phyloP scores from a whole-genome alignment of 2,888 invertebrate genomes.

The Charanyca ferruginea region DNA sequence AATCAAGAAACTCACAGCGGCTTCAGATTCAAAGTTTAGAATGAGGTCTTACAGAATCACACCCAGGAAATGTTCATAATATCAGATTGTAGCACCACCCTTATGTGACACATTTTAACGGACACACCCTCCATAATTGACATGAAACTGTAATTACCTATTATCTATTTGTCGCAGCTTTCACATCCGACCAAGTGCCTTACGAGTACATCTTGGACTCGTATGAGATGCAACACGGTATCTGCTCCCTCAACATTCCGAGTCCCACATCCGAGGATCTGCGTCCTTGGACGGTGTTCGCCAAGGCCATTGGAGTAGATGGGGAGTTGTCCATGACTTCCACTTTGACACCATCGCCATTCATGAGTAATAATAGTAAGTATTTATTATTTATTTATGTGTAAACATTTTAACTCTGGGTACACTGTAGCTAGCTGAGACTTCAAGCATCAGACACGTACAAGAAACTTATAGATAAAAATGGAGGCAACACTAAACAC shows the following conservation, averaged over 20 bases:
- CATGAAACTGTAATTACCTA: neutral
- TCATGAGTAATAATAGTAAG: neutral
- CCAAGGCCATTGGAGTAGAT: slow-evolving; percentile 69
- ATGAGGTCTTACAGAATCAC: too few species aligned
- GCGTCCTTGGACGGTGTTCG: slow-evolving; percentile 81
- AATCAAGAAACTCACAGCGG: too few species aligned
- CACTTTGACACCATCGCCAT: slow-evolving; percentile 17
- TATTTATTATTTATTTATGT: neutral
- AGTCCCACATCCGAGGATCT: slow-evolving; percentile 70
- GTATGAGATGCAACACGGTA: slow-evolving; percentile 59
- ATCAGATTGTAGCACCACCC: too few species aligned
- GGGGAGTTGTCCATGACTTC: slow-evolving; percentile 69
- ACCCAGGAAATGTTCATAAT: too few species aligned
- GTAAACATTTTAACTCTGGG: too few species aligned
- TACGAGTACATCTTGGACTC: slow-evolving; percentile 57
- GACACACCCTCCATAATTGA: too few species aligned
- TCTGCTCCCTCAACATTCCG: slow-evolving; percentile 69
- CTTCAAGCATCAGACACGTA: too few species aligned
- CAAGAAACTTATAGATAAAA: too few species aligned
- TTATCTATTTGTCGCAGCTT: slow-evolving; percentile 70
- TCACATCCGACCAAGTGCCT: slow-evolving; percentile 72
- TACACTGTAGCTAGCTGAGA: too few species aligned
- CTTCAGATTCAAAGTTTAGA: too few species aligned
- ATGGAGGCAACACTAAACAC: too few species aligned
- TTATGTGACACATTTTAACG: too few species aligned